A percentile compares a stretch with the other conserved stretches of the same genome.
Conservation (phyloP, 1,140 invertebrate species). For the Asbolus verrucosus region DNA sequence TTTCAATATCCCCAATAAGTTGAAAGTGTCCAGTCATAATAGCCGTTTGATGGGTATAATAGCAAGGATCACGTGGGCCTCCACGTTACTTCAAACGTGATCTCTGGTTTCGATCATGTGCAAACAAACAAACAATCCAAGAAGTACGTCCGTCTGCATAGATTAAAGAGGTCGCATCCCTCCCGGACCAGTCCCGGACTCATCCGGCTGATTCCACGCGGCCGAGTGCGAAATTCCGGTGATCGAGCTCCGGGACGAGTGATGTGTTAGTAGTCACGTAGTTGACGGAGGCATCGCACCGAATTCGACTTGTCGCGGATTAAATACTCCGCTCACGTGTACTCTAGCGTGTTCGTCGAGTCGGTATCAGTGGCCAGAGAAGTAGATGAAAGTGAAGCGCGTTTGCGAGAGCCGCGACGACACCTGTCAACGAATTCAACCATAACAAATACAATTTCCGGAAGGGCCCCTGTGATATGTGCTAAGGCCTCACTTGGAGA, state of each 20-base stretch:
- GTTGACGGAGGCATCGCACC: constrained; percentile 38
- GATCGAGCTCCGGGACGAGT: not conserved
- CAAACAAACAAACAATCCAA: constrained; percentile 47
- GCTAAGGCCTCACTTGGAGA: not conserved
- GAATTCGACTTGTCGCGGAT: constrained; percentile 42
- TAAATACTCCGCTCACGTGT: constrained; percentile 55
- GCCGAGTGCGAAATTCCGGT: not conserved
- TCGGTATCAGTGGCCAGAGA: constrained; percentile 52
- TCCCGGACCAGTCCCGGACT: constrained; percentile 6
- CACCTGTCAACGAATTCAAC: constrained; percentile 42
- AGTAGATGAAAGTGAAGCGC: constrained; percentile 47
- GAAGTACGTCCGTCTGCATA: constrained; percentile 44
- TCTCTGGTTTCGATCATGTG: constrained; percentile 57
- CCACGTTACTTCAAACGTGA: constrained; percentile 60
- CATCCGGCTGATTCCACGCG: not conserved
- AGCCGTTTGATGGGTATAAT: constrained; percentile 7
- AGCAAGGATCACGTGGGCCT: constrained; percentile 54
- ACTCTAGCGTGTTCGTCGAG: constrained; percentile 56
- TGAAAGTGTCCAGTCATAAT: constrained; percentile 17
- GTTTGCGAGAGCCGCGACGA: constrained; percentile 29
- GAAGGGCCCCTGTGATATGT: constrained; percentile 16
- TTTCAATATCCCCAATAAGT: not conserved
- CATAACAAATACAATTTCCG: constrained; percentile 7
- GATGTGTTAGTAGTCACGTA: constrained; percentile 49
- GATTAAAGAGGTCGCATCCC: not conserved